These are phyloP conservation scores for Drosophila atripex DNA, from an alignment of 2,888 invertebrate genomes.

Conservation along the genomic window DNA sequence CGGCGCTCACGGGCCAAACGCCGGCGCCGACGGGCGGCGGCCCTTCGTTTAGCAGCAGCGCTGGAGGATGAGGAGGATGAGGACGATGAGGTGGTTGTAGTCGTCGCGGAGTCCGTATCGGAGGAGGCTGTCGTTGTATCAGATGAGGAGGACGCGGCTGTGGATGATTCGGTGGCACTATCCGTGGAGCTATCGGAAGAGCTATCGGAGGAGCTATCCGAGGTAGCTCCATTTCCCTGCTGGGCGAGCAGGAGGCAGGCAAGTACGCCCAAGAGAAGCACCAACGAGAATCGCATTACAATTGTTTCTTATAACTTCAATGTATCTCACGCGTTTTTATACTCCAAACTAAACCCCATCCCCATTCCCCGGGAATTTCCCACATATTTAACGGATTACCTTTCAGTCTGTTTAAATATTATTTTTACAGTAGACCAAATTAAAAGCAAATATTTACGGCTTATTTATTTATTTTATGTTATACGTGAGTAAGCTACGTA, in stretches of 20 bases:
- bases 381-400: background rate
- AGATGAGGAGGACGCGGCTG: background rate
- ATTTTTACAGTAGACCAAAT: too few relatives aligned
- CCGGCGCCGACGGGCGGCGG: constrained; percentile 22
- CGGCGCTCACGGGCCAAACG: constrained; percentile 34
- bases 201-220: background rate
- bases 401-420: background rate
- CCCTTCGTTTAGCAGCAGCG: constrained; percentile 31
- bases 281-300: constrained; percentile 14
- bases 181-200: background rate
- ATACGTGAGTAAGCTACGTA: too few relatives aligned
- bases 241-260: constrained; percentile 21
- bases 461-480: too few relatives aligned
- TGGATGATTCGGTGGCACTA: constrained; percentile 8
- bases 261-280: constrained; percentile 7
- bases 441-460: too few relatives aligned
- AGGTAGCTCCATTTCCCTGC: background rate
- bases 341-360: background rate
- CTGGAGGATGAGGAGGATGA: constrained; percentile 10
- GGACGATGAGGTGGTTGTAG: constrained; percentile 15
- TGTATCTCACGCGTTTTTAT: background rate
- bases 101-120: background rate
- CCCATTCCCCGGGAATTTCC: background rate
- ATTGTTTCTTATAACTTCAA: background rate
- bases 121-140: constrained; percentile 3